Evolutionary conservation across 2,888 invertebrate genomes (phyloP).

Genomic region (Hirtodrosophila confusa): DNA sequence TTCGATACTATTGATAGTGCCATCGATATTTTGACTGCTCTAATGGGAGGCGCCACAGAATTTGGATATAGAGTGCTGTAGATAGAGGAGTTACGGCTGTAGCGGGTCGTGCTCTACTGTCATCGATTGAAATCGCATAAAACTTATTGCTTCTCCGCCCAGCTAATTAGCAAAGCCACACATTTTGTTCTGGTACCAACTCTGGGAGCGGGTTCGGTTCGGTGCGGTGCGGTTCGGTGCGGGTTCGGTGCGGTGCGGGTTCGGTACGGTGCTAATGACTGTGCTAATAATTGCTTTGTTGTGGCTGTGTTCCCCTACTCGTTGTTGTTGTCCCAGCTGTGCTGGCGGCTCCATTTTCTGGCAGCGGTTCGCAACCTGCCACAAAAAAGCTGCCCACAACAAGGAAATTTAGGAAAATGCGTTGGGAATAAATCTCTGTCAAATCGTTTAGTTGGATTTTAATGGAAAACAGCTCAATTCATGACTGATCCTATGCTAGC

Average conservation of each 20-base stretch:
- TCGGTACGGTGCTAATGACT: constrained; percentile 57
- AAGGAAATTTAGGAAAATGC: constrained; percentile 9
- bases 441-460: neutral
- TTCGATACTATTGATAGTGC: no score
- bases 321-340: constrained; percentile 28
- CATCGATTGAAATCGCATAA: constrained; percentile 55
- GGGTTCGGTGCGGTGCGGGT: constrained; percentile 4
- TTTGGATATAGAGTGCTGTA: no score
- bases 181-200: constrained; percentile 10
- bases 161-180: constrained; percentile 57
- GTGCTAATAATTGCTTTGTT: constrained; percentile 71
- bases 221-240: constrained; percentile 5
- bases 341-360: constrained; percentile 22
- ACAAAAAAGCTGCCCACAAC: constrained; percentile 6
- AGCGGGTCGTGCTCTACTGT: constrained; percentile 1
- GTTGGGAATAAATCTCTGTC: constrained; percentile 2
- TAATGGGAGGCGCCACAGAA: no score
- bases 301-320: constrained; percentile 40
- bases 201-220: constrained; percentile 17
- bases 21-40: no score
- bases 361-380: constrained; percentile 10
- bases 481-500: no score
- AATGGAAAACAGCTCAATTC: neutral
- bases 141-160: constrained; percentile 38
- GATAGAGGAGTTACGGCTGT: neutral